Base-by-base conservation (phyloP, 2,113 vertebrate species). In the Gavia stellata region DNA sequence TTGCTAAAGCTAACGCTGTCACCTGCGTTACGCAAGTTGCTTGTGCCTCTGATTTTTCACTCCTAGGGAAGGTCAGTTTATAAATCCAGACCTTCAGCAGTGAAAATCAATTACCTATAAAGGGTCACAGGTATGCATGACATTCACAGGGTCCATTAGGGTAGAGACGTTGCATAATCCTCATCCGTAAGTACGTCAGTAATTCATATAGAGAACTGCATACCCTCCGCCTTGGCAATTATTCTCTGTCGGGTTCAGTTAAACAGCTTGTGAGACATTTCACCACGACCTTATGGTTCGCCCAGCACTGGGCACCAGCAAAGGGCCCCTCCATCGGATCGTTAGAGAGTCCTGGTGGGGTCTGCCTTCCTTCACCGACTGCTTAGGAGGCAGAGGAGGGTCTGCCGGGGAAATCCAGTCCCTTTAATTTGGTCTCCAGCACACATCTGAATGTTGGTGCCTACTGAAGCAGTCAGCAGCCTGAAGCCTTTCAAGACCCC, bases 271-370 rank as follows among this genome's bases (percentile, higher is more conserved):
- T 17, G 71, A 68, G 55, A 55, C 0, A 3, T n/a, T 61, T 40
- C 62, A 26, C 25, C 55, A 7, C 1, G 18, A 59, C 71, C 45
- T 61, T 9, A 11, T 0, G 42, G 71, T 13, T 61, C 63, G 10
- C 10, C 29, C 45, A 25, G 16, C 21, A 7, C 29, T 1, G 29
- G 71, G 34, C 28, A 52, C 13, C 10, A 14, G 36, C 34, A 25
- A 56, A 47, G 4, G 50, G 59, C 17, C 7, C 50, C 26, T 42
- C 33, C 12, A 0, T 11, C 18, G 9, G 55, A 24, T 24, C 19
- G 1, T 12, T 7, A 47, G 34, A 1, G 0, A 62, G 47, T 4
- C 20, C 79, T 14, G 9, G 10, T 5, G 7, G n/a, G n/a, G 38
- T 31, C 21, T 7, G 0, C 23, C n/a, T n/a, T 40, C 50, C 50